Conservation (phyloP, 2,888 invertebrate species). For the Eupithecia pulchellata region DNA sequence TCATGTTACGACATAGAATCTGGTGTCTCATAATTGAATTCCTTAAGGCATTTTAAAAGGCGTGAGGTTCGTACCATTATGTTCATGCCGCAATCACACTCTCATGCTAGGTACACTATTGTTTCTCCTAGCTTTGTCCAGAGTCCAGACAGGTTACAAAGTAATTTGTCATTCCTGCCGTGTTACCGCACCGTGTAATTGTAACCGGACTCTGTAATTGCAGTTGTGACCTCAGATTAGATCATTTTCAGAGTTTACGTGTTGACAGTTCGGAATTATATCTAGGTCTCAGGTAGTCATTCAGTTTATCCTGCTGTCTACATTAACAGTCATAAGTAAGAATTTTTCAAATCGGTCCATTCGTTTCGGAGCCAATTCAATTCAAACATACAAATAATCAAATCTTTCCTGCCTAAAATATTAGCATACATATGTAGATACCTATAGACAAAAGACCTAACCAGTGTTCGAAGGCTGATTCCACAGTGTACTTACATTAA, state of each 20-base stretch:
- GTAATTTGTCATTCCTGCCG: not conserved
- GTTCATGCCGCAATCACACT: not conserved
- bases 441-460: too few relatives aligned
- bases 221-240: not conserved
- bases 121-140: not conserved
- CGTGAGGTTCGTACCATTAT: not conserved
- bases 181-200: constrained; percentile 5
- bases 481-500: too few relatives aligned
- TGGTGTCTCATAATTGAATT: too few relatives aligned
- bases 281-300: not conserved
- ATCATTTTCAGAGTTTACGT: not conserved
- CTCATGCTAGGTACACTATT: not conserved
- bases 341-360: too few relatives aligned
- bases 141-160: not conserved
- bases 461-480: too few relatives aligned
- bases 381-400: too few relatives aligned
- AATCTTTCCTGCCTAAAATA: too few relatives aligned
- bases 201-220: not conserved
- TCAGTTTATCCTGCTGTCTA: too few relatives aligned
- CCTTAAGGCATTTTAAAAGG: not conserved
- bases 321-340: too few relatives aligned
- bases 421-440: too few relatives aligned
- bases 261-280: not conserved
- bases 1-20: too few relatives aligned
- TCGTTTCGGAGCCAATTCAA: too few relatives aligned